Evolutionary conservation across 1,140 invertebrate genomes (phyloP), one percentile per base, ranked within the genome.

Genomic region (Panagrolaimus sp.): DNA sequence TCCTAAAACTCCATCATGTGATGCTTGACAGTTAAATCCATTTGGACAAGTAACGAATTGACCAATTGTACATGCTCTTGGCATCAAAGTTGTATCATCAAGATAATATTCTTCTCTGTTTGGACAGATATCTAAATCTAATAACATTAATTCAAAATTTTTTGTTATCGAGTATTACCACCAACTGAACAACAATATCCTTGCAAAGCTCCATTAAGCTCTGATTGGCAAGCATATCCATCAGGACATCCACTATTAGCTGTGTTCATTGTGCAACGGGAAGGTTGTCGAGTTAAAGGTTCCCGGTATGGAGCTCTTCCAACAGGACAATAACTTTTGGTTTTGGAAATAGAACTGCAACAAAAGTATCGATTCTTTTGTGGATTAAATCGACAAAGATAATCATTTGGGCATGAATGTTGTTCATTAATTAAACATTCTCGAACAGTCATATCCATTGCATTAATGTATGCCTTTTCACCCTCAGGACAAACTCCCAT

Each of bases 11-110:
- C 81, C 78, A 32, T 77, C 70, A 21, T 81, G 76, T 14, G 79
- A 80, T 44, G 76, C 79, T 67, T 81, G 79, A 63, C 79, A 81
- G 10, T 72, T 82, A 63, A 73, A 81, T 14, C 79, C 81, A 46
- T 72, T 83, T 1, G 79, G 79, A 67, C 79, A 81, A 15, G 79
- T 83, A 70, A 81, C 83, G 64, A 81, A 81, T 14, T 81, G 81
- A 43, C 79, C 79, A 14, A 81, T 69, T 26, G 79, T 81, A 62
- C 79, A 81, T 14, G 76, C 75, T 21, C 80, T n/a, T 28, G 81
- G 80, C 79, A 81, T 81, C 66, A 75, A 71, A 17, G 73, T 80
- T 43, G 43, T 71, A 62, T 81, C 79, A 64, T 81, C 79, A 21
- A 81, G 28, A 63, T 74, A 83, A 68, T 83, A 81, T 15, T 83